phyloP scores from a whole-genome alignment of 2,113 vertebrate species.

The Tenrec ecaudatus region DNA sequence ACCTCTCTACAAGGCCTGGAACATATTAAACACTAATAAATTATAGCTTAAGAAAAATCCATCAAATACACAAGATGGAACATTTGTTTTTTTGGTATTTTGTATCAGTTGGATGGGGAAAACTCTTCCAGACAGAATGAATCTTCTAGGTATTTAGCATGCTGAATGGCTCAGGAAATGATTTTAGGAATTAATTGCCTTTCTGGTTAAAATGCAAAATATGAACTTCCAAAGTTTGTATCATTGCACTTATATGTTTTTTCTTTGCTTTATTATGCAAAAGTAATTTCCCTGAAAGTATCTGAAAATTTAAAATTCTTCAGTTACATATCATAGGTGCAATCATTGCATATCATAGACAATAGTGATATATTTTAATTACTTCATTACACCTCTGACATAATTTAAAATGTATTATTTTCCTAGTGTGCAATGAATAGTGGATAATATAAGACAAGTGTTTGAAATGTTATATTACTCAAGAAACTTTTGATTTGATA shows the following conservation, averaged over 20 bases:
- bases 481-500: slow-evolving; percentile 38
- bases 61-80: background rate
- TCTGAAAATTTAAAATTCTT: background rate
- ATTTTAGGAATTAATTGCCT: slow-evolving; percentile 15
- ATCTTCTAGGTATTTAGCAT: background rate
- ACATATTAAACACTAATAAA: slow-evolving; percentile 9
- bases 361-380: slow-evolving; percentile 10
- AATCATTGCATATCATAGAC: background rate
- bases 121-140: slow-evolving; percentile 26
- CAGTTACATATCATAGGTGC: background rate
- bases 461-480: slow-evolving; percentile 9
- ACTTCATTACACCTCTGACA: background rate
- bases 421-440: background rate
- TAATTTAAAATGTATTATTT: background rate
- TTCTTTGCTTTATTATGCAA: background rate
- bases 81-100: slow-evolving; percentile 31
- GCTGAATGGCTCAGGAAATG: slow-evolving; percentile 16
- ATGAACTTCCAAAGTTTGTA: background rate
- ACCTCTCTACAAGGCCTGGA: background rate
- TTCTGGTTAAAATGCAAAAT: slow-evolving; percentile 55
- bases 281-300: slow-evolving; percentile 32
- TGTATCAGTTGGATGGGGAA: slow-evolving; percentile 15
- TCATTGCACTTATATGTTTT: background rate
- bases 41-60: slow-evolving; percentile 30
- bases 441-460: background rate